Base-by-base conservation (phyloP, 2,797 vertebrate species). In the Sorex maritimensis region DNA sequence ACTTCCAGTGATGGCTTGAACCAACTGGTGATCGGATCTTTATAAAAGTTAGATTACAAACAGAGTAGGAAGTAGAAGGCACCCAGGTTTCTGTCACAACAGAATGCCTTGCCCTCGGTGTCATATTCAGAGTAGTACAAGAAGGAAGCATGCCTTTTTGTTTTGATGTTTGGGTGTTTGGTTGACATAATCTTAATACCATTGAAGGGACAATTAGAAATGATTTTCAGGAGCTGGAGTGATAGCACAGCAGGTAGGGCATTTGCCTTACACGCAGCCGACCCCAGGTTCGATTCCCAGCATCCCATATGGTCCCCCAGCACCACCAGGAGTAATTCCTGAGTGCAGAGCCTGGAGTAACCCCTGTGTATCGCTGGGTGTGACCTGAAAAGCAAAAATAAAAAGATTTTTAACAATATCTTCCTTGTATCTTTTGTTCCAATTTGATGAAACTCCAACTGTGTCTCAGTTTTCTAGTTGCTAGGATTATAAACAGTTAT, bases 391-490 rank as follows among this genome's bases (percentile, higher is more conserved):
- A 34, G 34, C 52, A 52, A 52, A 52, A 52, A 52, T 7, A 52
- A 52, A 11, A 80, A 91, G 69, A 93, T 28, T 58, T 17, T 44
- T 38, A 67, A 44, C 41, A 44, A 7, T 44, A 44, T 44, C 41
- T 44, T 44, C 41, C 63, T 46, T 55, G n/a, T 85, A 67, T 10
- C 1, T 44, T 94, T 84, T 81, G 78, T 81, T 93, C 13, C 26
- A 52, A 46, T 49, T 69, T 75, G 58, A n/a, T 46, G 34, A 89
- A 71, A 44, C 46, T 72, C 30, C 21, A 68, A 69, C 24, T 71
- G 74, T 77, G 38, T 88, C 88, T 79, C 14, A 72, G 61, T 88
- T 87, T 87, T 87, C 80, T 89, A 78, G 88, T 71, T 84, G n/a
- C 41, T 30, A 24, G 23, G 10, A 67, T 69, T 38, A 12, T 81